Evolutionary conservation across 2,797 vertebrate genomes (phyloP).

Genomic region (Alcedo quadribrachys): DNA sequence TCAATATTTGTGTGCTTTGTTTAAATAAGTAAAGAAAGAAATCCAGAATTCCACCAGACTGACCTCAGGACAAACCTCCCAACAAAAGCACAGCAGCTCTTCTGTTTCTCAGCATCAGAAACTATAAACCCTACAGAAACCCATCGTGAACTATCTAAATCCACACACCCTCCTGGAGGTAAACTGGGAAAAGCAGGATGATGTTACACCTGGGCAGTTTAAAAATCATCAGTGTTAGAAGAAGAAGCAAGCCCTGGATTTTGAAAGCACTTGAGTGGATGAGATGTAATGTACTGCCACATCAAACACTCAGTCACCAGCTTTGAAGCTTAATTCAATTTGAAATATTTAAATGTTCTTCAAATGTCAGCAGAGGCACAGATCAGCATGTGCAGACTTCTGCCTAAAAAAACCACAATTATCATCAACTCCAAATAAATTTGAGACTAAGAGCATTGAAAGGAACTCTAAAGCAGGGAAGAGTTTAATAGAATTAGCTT

Average conservation of each 20-base stretch:
- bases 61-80: background rate
- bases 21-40: background rate
- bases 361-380: constrained; percentile 37
- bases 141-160: background rate
- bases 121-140: background rate
- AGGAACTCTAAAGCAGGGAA: background rate
- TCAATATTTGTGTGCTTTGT: background rate
- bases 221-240: background rate
- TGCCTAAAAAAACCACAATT: background rate
- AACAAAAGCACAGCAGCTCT: background rate
- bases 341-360: constrained; percentile 51
- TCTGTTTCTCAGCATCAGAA: background rate
- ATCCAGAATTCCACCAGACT: background rate
- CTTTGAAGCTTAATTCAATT: constrained; percentile 52
- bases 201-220: background rate
- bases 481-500: constrained; percentile 19
- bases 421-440: background rate
- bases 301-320: constrained; percentile 22
- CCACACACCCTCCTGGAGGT: background rate
- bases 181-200: background rate
- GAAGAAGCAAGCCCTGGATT: background rate
- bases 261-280: background rate
- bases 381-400: background rate
- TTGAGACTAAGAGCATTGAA: background rate
- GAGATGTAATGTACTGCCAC: background rate